Evolutionary conservation across 64 coral and sea anemone genomes (phyloP).

Genomic region (Actinia tenebrosa): DNA sequence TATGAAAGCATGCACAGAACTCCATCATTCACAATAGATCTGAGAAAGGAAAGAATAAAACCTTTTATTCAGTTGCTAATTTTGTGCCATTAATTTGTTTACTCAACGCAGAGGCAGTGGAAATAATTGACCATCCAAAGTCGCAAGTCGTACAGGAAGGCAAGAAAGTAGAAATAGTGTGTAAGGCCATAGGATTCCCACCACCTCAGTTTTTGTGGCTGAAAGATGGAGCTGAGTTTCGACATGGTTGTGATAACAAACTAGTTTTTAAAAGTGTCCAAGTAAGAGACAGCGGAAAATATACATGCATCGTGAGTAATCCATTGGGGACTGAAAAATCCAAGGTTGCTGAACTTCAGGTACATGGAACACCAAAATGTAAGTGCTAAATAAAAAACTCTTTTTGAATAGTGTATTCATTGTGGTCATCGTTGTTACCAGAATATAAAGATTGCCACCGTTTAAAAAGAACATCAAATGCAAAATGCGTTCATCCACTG

Average conservation of each 20-base stretch:
- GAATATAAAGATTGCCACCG: too few species aligned
- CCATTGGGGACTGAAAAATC: neutral
- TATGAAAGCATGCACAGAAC: too few species aligned
- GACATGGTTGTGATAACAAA: conserved; percentile 50
- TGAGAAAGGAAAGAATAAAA: too few species aligned
- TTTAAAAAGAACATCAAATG: too few species aligned
- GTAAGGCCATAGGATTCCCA: conserved; percentile 66
- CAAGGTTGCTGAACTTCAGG: neutral
- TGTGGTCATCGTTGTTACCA: too few species aligned
- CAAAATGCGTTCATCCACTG: too few species aligned
- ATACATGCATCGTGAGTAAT: neutral
- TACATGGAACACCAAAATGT: neutral
- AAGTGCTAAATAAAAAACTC: neutral
- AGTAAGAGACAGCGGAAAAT: conserved; percentile 40
- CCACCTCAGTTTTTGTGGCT: conserved; percentile 64
- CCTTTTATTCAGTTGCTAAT: neutral
- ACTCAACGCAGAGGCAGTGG: conserved; percentile 41
- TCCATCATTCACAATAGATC: too few species aligned
- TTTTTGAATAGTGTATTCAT: too few species aligned
- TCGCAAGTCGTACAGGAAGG: conserved; percentile 54
- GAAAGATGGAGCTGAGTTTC: conserved; percentile 60
- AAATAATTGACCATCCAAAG: conserved; percentile 73
- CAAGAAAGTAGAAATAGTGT: conserved; percentile 34
- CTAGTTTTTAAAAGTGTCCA: conserved; percentile 44
- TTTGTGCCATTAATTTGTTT: neutral